Evolutionary conservation across 2,113 vertebrate species (phyloP).

Genomic region (Percina caprodes): DNA sequence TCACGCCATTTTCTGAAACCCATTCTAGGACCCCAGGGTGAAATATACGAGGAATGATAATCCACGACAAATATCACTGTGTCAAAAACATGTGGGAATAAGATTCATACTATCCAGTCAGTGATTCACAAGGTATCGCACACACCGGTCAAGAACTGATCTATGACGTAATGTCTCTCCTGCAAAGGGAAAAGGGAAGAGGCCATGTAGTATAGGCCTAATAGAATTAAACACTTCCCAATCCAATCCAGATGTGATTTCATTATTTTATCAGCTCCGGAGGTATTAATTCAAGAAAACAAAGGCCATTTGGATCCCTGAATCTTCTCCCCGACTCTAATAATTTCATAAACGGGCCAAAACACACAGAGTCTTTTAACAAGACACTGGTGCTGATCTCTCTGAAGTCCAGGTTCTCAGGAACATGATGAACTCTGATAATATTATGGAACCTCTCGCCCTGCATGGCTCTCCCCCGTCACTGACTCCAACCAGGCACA

Average conservation of each 20-base stretch:
- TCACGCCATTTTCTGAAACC: no score
- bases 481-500: neutral
- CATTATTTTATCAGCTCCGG: constrained; percentile 40
- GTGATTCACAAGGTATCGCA: neutral
- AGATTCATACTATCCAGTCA: neutral
- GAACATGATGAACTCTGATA: constrained; percentile 32
- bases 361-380: constrained; percentile 59
- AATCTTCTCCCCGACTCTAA: constrained; percentile 16
- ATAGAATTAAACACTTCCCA: constrained; percentile 35
- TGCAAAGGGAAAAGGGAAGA: constrained; percentile 11
- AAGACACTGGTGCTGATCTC: constrained; percentile 3
- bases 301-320: neutral
- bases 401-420: constrained; percentile 42
- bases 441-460: constrained; percentile 19
- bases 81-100: neutral
- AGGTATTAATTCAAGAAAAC: constrained; percentile 50
- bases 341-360: constrained; percentile 41
- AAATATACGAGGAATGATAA: neutral
- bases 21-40: neutral
- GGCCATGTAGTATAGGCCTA: neutral
- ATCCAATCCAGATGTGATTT: constrained; percentile 55
- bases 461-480: neutral
- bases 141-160: neutral
- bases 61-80: neutral
- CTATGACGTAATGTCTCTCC: neutral